phyloP scores from a whole-genome alignment of 2,113 vertebrate genomes.

The Hippocampus zosterae region DNA sequence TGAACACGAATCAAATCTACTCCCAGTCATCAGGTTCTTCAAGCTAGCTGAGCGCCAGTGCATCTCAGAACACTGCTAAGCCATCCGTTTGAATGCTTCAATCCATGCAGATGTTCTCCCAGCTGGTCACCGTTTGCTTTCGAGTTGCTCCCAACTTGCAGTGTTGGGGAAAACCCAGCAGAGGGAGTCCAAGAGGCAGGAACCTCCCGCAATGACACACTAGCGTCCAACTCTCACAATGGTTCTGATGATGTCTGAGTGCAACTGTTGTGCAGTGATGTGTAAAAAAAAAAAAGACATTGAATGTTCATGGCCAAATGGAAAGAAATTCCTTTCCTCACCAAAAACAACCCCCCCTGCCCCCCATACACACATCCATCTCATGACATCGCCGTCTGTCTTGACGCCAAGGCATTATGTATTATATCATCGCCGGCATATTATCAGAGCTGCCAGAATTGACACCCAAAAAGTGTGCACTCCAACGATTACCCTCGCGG shows the following conservation, averaged over 20 bases:
- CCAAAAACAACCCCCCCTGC: too few relatives aligned
- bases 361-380: neutral
- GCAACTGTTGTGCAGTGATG: neutral
- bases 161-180: slow-evolving; percentile 61
- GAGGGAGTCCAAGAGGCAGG: slow-evolving; percentile 58
- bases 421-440: neutral
- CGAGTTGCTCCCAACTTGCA: slow-evolving; percentile 40
- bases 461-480: neutral
- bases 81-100: neutral
- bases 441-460: slow-evolving; percentile 4
- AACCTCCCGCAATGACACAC: neutral
- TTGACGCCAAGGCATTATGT: slow-evolving; percentile 1
- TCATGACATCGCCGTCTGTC: neutral
- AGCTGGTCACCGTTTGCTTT: neutral
- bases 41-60: neutral
- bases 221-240: neutral
- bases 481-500: slow-evolving; percentile 34
- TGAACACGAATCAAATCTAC: neutral
- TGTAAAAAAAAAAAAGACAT: neutral
- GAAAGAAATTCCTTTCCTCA: slow-evolving; percentile 7
- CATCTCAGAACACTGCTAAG: neutral
- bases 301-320: slow-evolving; percentile 31
- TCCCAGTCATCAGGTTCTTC: neutral
- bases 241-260: neutral
- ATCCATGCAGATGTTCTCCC: neutral